Evolutionary conservation across 2,888 invertebrate species (phyloP).

Genomic region (Podotricha telesiphe): DNA sequence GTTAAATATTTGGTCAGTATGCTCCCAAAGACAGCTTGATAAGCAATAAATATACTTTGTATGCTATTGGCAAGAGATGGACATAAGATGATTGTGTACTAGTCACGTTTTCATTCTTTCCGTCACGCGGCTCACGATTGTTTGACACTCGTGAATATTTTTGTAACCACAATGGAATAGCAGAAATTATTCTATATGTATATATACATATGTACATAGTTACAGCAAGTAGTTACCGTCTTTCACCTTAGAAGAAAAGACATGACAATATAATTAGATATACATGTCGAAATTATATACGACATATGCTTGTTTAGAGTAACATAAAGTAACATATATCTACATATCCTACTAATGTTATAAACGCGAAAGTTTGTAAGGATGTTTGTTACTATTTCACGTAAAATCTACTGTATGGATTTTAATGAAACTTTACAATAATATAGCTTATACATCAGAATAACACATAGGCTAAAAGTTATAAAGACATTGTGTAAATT

Average conservation of each 20-base stretch:
- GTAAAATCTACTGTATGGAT: no score
- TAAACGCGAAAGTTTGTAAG: no score
- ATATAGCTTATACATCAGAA: no score
- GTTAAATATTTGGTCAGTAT: neutral
- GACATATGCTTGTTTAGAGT: slow-evolving; percentile 23
- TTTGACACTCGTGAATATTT: slow-evolving; percentile 31
- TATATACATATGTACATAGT: neutral
- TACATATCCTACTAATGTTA: no score
- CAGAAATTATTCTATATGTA: slow-evolving; percentile 31
- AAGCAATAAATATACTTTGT: slow-evolving; percentile 16
- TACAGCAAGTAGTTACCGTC: slow-evolving; percentile 11
- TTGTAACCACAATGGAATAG: slow-evolving; percentile 31
- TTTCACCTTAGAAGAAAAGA: slow-evolving; percentile 27
- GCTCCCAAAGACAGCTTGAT: slow-evolving; percentile 1
- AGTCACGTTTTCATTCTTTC: slow-evolving; percentile 41
- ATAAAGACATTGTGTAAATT: no score
- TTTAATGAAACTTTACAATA: no score
- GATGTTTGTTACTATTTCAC: no score
- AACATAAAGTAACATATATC: slow-evolving; percentile 7
- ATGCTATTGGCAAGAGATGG: slow-evolving; percentile 19
- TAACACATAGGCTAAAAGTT: no score
- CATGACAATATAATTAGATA: slow-evolving; percentile 37
- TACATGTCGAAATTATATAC: slow-evolving; percentile 33
- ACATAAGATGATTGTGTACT: slow-evolving; percentile 28
- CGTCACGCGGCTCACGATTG: slow-evolving; percentile 42